Evolutionary conservation across 1,140 invertebrate species (phyloP), one percentile per base, ranked within the genome.

Genomic region (Procambarus virginalis): DNA sequence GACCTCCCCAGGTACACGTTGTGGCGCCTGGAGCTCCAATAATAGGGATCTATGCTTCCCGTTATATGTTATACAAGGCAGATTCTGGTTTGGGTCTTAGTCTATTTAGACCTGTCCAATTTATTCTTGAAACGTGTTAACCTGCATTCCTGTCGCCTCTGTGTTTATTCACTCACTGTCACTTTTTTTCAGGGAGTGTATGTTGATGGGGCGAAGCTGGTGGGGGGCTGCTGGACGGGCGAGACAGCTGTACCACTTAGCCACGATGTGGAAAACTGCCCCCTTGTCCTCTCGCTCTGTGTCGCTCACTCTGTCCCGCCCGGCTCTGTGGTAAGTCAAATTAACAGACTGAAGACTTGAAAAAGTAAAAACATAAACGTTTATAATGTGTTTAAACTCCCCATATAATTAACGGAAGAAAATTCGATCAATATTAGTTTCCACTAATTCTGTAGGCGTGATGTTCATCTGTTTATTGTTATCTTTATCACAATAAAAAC

Each of bases 241-340:
- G 60, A 45, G 1, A 49, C 49, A 34, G 79, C 80, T 6, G 86
- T 81, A 10, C 45, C 86, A 46, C 6, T 55, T 22, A 78, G 82
- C n/a, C 10, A 20, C 17, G 6, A 64, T 34, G 34, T 2, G 20
- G 48, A 88, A 45, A 34, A 78, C 55, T 22, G 17, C 4, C 58
- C 78, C 22, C 46, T 88, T 48, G 75, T 34, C 10, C 86, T 88
- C 64, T 45, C 49, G 17, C 86, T 88, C n/a, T 64, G 34, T 58
- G 86, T 88, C 49, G 70, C 86, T 17, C 86, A 88, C 49, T 60
- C 86, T 48, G 20, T 45, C 20, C 86, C 86, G 8, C 86, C 86
- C 20, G 20, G 48, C 4, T 20, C 64, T 45, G 86, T 81, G 60
- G 86, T 88, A 80, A 55, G 86, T 49, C 2, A 34, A 10, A 20